phyloP scores from a whole-genome alignment of 2,797 vertebrate species.

The Lophotriccus pileatus region DNA sequence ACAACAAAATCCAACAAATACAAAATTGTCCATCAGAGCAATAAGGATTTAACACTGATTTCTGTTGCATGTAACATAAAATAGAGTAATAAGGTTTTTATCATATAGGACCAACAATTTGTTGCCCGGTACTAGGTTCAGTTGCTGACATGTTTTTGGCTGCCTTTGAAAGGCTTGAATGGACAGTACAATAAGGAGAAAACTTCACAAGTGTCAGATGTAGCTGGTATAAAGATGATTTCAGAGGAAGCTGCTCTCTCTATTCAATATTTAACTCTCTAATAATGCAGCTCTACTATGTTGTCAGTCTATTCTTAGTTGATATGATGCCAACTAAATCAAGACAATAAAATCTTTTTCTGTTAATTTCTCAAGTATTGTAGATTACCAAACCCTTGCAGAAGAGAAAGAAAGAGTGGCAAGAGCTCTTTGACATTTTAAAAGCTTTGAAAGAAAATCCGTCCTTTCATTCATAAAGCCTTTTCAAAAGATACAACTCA shows the following conservation, averaged over 20 bases:
- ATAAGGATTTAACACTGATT: background rate
- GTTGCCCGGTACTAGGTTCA: background rate
- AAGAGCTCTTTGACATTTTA: background rate
- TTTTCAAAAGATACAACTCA: background rate
- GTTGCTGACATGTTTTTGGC: background rate
- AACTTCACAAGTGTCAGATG: background rate
- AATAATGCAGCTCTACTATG: background rate
- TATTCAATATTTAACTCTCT: background rate
- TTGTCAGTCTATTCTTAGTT: background rate
- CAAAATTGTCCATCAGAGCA: background rate
- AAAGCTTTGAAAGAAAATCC: background rate
- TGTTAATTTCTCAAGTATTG: background rate
- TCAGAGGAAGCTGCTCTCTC: background rate
- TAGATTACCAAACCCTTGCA: background rate
- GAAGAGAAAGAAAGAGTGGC: background rate
- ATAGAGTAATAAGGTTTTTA: background rate
- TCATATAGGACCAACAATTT: background rate
- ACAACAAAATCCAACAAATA: background rate
- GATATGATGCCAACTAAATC: background rate
- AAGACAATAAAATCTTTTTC: background rate
- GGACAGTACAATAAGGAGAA: background rate
- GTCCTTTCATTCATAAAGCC: background rate
- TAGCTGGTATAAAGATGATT: background rate
- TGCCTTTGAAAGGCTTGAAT: background rate
- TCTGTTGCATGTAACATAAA: fast-evolving